phyloP scores from a whole-genome alignment of 2,888 invertebrate genomes.

The Dastarcus helophoroides region DNA sequence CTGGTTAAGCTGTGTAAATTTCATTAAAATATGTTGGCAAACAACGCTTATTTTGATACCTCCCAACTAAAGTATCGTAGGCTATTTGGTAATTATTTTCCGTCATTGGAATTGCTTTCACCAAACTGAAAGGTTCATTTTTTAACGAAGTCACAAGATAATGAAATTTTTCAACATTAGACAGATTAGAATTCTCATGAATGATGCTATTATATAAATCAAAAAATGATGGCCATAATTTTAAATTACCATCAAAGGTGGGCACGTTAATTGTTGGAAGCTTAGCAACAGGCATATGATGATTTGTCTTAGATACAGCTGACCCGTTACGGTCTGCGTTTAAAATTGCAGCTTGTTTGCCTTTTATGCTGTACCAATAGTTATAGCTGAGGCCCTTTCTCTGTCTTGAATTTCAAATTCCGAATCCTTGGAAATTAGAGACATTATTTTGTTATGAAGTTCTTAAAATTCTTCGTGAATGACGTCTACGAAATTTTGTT shows the following conservation, averaged over 20 bases:
- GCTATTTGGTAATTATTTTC: conserved; percentile 6
- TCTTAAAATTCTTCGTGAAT: conserved; percentile 4
- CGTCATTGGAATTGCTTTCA: conserved; percentile 5
- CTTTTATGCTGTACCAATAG: conserved; percentile 4
- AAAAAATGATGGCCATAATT: too few species aligned
- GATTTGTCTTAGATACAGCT: background rate
- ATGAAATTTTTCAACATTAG: conserved; percentile 7
- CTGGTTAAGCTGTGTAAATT: too few species aligned
- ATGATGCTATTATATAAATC: conserved; percentile 4
- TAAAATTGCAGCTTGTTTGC: conserved; percentile 3
- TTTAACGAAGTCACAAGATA: conserved; percentile 5
- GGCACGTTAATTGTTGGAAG: too few species aligned
- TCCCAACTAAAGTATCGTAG: conserved; percentile 3
- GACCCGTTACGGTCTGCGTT: conserved; percentile 1
- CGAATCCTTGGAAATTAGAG: conserved; percentile 2
- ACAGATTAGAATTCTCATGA: conserved; percentile 5
- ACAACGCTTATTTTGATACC: conserved; percentile 6
- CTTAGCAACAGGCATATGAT: too few species aligned
- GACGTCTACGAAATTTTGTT: conserved; percentile 4
- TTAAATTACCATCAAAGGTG: too few species aligned
- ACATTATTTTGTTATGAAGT: conserved; percentile 5
- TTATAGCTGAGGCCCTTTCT: conserved; percentile 2
- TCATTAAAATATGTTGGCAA: conserved; percentile 7
- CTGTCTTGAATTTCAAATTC: conserved; percentile 3
- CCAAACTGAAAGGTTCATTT: conserved; percentile 3